phyloP scores from a whole-genome alignment of 2,888 invertebrate species.

The Nycteola revayana region DNA sequence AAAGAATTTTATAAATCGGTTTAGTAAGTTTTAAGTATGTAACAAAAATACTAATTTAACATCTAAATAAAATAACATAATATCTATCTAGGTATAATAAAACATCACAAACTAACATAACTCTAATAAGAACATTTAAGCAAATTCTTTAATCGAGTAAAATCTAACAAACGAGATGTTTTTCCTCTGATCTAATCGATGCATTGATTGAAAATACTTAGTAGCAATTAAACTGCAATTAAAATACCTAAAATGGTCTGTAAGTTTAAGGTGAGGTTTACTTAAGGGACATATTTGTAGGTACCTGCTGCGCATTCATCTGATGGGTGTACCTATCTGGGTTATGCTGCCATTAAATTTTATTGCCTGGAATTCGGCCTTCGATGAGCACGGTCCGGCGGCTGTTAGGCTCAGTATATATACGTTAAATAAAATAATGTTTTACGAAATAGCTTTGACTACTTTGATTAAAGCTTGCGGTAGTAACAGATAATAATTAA shows the following conservation, averaged over 20 bases:
- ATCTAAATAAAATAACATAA: no score
- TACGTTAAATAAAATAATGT: no score
- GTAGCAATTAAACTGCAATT: constrained; percentile 42
- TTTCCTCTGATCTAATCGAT: constrained; percentile 14
- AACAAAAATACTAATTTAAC: no score
- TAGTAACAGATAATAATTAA: no score
- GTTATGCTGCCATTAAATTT: constrained; percentile 61
- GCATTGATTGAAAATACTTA: constrained; percentile 29
- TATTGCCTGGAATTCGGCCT: constrained; percentile 64
- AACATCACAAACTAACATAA: no score
- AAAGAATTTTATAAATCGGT: no score
- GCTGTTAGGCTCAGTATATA: no score
- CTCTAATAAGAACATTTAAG: no score
- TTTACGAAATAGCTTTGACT: no score
- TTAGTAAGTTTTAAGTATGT: no score
- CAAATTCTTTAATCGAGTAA: neutral
- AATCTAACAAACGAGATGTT: constrained; percentile 14
- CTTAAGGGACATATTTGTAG: constrained; percentile 49
- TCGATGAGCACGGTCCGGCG: constrained; percentile 38
- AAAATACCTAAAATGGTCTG: constrained; percentile 39
- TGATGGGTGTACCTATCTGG: constrained; percentile 68
- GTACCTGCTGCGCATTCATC: constrained; percentile 40
- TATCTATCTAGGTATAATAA: no score
- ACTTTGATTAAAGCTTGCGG: no score
- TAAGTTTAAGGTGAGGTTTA: constrained; percentile 39